phyloP scores from a whole-genome alignment of 2,113 vertebrate species.

The Procavia capensis region DNA sequence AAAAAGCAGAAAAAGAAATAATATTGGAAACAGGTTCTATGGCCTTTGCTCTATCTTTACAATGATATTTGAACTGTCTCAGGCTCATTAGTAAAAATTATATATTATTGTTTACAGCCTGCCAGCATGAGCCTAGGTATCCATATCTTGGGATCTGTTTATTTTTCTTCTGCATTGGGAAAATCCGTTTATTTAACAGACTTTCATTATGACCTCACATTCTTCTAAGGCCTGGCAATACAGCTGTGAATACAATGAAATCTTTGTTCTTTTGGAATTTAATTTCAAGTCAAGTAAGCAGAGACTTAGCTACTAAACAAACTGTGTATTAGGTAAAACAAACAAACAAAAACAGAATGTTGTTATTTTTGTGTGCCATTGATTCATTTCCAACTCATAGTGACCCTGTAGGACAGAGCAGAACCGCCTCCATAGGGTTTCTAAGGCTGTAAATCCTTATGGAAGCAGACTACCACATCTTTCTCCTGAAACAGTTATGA shows the following conservation, averaged over 20 bases:
- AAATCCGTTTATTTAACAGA: not conserved
- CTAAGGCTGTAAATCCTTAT: too few species aligned
- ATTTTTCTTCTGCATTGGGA: not conserved
- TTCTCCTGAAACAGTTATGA: too few species aligned
- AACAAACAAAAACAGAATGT: not conserved
- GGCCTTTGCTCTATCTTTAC: not conserved
- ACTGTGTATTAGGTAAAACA: not conserved
- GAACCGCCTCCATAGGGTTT: too few species aligned
- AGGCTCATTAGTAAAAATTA: not conserved
- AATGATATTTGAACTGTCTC: not conserved
- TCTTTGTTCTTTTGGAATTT: not conserved
- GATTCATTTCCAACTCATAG: too few species aligned
- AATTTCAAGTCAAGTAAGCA: not conserved
- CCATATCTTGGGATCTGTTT: not conserved
- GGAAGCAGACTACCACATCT: too few species aligned
- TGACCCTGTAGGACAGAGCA: too few species aligned
- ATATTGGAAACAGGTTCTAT: not conserved
- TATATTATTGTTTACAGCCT: slow-evolving; percentile 16
- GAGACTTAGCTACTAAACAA: not conserved
- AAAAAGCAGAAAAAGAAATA: slow-evolving; percentile 44
- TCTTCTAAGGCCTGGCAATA: not conserved
- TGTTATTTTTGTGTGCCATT: too few species aligned
- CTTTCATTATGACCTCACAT: not conserved
- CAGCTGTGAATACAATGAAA: not conserved
- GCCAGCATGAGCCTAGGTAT: not conserved